phyloP scores from a whole-genome alignment of 2,797 vertebrate species.

The Esox masquinongy region DNA sequence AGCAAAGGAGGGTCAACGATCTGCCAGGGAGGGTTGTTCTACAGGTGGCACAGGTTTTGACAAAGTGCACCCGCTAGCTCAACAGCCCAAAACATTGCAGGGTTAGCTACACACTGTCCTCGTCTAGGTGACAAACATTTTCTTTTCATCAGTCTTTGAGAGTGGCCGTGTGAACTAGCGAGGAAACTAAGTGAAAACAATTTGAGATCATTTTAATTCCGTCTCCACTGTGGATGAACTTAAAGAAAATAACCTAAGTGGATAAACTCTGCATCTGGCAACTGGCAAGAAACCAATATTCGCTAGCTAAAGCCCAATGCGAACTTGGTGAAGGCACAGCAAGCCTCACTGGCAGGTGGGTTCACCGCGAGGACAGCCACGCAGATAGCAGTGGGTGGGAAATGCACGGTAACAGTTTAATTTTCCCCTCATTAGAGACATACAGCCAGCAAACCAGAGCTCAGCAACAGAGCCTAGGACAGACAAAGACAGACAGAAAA shows the following conservation, averaged over 20 bases:
- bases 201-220: not conserved
- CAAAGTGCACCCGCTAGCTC: not conserved
- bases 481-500: not conserved
- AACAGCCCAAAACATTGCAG: not conserved
- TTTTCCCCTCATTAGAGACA: not conserved
- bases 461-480: not conserved
- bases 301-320: not conserved
- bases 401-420: not conserved
- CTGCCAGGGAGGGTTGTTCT: not conserved
- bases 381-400: not conserved
- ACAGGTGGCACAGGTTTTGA: constrained; percentile 6
- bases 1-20: constrained; percentile 6
- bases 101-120: not conserved
- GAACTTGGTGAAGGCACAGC: not conserved
- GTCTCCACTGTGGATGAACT: not conserved
- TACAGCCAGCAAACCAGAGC: not conserved
- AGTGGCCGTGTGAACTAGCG: not conserved
- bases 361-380: not conserved
- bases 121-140: not conserved
- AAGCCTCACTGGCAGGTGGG: not conserved
- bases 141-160: not conserved
- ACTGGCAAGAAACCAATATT: not conserved
- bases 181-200: not conserved
- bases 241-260: constrained; percentile 20
- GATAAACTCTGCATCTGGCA: not conserved